These are phyloP conservation scores for Enteromius treurensis DNA, from an alignment of 2,797 vertebrate genomes.

Conservation along the genomic window DNA sequence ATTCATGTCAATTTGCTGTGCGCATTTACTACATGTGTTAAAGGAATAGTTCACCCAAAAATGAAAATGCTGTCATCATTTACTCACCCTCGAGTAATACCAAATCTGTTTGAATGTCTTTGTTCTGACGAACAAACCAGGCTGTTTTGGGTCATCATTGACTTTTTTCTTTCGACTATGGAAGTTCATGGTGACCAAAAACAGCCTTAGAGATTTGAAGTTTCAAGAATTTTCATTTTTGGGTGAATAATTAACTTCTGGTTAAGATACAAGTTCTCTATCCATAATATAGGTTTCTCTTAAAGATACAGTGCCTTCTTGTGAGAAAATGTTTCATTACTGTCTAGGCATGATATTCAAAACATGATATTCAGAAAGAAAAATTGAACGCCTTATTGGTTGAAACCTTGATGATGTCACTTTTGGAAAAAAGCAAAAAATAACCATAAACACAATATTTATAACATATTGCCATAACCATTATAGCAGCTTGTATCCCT, in stretches of 20 bases:
- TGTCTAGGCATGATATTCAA: not conserved
- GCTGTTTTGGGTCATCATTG: too few relatives aligned
- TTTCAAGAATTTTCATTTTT: too few relatives aligned
- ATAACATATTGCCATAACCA: not conserved
- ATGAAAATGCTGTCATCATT: too few relatives aligned
- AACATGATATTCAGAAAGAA: not conserved
- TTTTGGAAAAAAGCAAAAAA: not conserved
- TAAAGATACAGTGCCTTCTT: not conserved
- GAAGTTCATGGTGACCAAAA: too few relatives aligned
- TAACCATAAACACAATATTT: not conserved
- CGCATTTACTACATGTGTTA: not conserved
- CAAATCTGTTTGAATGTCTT: too few relatives aligned
- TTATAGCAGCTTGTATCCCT: not conserved
- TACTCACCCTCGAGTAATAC: too few relatives aligned
- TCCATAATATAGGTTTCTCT: not conserved
- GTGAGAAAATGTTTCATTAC: not conserved
- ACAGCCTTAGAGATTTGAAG: too few relatives aligned
- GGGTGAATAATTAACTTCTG: too few relatives aligned
- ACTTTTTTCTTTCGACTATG: too few relatives aligned
- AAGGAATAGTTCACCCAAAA: too few relatives aligned
- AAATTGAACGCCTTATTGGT: not conserved
- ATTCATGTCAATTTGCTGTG: not conserved
- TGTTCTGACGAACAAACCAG: too few relatives aligned
- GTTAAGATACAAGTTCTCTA: not conserved
- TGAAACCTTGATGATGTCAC: not conserved